These are phyloP conservation scores for Psettodes erumei DNA, from an alignment of 2,113 vertebrate genomes.

Conservation along the genomic window DNA sequence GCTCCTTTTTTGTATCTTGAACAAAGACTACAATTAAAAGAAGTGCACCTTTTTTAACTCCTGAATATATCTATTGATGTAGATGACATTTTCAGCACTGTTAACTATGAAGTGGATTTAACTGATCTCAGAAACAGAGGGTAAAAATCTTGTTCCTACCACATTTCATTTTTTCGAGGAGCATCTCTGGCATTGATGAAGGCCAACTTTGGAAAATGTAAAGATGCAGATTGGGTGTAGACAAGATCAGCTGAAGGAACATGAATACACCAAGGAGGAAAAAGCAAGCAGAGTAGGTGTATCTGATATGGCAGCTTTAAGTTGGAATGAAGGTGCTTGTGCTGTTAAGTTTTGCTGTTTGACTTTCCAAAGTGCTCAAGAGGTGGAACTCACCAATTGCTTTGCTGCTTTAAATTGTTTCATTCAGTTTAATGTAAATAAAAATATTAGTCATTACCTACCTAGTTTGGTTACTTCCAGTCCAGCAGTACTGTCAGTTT, in stretches of 20 bases:
- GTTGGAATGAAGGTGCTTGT: background rate
- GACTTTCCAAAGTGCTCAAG: no score
- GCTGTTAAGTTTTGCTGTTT: no score
- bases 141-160: background rate
- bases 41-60: background rate
- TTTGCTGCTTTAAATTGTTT: no score
- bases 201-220: background rate
- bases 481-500: background rate
- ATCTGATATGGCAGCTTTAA: background rate
- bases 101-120: background rate
- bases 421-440: no score
- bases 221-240: background rate
- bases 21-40: background rate
- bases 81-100: background rate
- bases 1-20: background rate
- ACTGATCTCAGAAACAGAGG: background rate
- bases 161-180: no score
- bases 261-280: background rate
- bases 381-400: no score
- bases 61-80: background rate
- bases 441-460: no score
- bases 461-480: no score
- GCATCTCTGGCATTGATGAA: background rate
- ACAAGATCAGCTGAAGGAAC: background rate
- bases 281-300: background rate